These are phyloP conservation scores for Oscheius sp. DNA, from an alignment of 2,888 invertebrate species.

Conservation along the genomic window DNA sequence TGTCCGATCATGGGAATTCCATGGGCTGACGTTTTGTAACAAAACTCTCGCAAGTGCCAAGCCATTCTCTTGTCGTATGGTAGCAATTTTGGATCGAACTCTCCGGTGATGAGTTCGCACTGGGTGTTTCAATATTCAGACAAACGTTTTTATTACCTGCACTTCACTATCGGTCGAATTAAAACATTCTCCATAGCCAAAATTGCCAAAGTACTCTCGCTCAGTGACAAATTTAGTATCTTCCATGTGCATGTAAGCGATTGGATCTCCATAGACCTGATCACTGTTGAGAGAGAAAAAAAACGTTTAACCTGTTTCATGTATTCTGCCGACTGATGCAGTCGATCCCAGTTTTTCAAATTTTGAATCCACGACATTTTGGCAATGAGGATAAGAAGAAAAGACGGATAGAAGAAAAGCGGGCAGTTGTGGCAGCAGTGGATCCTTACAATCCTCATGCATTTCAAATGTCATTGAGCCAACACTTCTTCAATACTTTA, in stretches of 20 bases:
- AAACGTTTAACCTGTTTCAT: slow-evolving; percentile 55
- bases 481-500: neutral
- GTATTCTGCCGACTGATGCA: slow-evolving; percentile 63
- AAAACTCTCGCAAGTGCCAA: slow-evolving; percentile 70
- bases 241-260: slow-evolving; percentile 61
- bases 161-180: slow-evolving; percentile 61
- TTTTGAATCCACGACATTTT: slow-evolving; percentile 67
- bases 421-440: slow-evolving; percentile 1
- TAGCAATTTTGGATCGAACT: slow-evolving; percentile 66
- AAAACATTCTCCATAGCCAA: slow-evolving; percentile 67
- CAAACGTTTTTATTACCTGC: slow-evolving; percentile 44
- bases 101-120: slow-evolving; percentile 68
- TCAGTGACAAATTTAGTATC: slow-evolving; percentile 67
- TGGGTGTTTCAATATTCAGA: slow-evolving; percentile 24
- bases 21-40: slow-evolving; percentile 71
- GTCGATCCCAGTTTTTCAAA: slow-evolving; percentile 64
- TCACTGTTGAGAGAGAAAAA: neutral
- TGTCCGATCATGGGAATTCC: slow-evolving; percentile 72
- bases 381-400: neutral
- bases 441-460: neutral
- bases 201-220: slow-evolving; percentile 67
- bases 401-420: neutral
- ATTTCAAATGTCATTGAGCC: neutral
- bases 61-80: slow-evolving; percentile 65
- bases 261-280: slow-evolving; percentile 67